Evolutionary conservation across 2,797 vertebrate genomes (phyloP).

Genomic region (Rhyacichthys aspro): DNA sequence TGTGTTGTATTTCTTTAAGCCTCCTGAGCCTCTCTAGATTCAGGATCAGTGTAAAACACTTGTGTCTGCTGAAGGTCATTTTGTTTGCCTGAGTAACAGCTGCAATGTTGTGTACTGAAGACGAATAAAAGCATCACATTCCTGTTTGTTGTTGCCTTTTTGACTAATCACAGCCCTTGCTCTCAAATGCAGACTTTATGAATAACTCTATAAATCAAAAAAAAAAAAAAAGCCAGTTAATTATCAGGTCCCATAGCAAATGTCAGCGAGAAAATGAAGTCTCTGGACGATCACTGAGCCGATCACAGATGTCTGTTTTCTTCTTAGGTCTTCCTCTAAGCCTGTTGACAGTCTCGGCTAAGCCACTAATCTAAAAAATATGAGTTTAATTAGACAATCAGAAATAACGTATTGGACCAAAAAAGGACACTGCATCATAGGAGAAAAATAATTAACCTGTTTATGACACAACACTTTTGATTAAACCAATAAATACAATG

Average conservation of each 20-base stretch:
- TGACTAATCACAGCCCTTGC: slow-evolving; percentile 49
- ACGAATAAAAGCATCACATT: slow-evolving; percentile 29
- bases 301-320: slow-evolving; percentile 70
- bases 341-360: slow-evolving; percentile 57
- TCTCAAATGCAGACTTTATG: slow-evolving; percentile 36
- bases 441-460: slow-evolving; percentile 75
- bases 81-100: slow-evolving; percentile 6
- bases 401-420: slow-evolving; percentile 61
- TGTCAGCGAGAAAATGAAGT: slow-evolving; percentile 72
- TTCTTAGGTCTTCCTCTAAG: slow-evolving; percentile 58
- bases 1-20: not conserved
- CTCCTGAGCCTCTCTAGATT: slow-evolving; percentile 3
- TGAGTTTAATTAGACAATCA: slow-evolving; percentile 75
- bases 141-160: slow-evolving; percentile 52
- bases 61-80: not conserved
- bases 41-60: not conserved
- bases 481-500: slow-evolving; percentile 73
- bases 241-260: slow-evolving; percentile 69
- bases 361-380: slow-evolving; percentile 58
- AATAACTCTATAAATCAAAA: slow-evolving; percentile 63
- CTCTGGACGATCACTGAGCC: slow-evolving; percentile 57
- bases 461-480: slow-evolving; percentile 76
- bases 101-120: slow-evolving; percentile 1
- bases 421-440: slow-evolving; percentile 47
- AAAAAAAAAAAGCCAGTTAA: slow-evolving; percentile 73